Percentiles rank a stretch among this genome's conserved stretches.
Conservation (phyloP, 2,888 invertebrate species). For the Flexamia atlantica region DNA sequence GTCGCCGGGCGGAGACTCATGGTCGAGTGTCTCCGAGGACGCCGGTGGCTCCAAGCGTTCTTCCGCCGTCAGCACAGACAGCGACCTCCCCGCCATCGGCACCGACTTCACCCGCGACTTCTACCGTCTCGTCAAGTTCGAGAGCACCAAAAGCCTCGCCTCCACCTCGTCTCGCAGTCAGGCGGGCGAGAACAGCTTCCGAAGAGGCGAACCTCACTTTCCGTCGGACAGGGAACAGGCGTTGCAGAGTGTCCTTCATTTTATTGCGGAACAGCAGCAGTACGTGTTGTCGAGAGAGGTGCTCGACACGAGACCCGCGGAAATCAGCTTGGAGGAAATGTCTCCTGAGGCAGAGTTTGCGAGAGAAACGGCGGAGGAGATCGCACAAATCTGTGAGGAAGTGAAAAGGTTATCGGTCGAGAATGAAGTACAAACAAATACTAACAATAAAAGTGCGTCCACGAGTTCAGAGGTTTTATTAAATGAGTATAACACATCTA, state of each 20-base stretch:
- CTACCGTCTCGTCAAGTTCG: conserved; percentile 88
- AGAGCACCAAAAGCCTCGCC: conserved; percentile 87
- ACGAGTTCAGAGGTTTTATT: conserved; percentile 52
- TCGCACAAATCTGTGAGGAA: conserved; percentile 43
- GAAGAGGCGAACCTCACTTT: conserved; percentile 45
- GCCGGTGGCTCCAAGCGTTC: conserved; percentile 82
- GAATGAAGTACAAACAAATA: conserved; percentile 44
- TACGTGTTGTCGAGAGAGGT: conserved; percentile 81
- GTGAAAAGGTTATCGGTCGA: conserved; percentile 27
- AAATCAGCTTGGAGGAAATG: conserved; percentile 64
- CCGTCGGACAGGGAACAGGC: conserved; percentile 82
- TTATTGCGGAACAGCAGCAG: conserved; percentile 87
- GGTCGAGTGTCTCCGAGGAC: conserved; percentile 73
- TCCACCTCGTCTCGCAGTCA: conserved; percentile 76
- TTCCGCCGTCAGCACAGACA: conserved; percentile 82
- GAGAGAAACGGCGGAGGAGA: conserved; percentile 18
- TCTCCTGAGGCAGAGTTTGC: conserved; percentile 41
- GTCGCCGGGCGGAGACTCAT: conserved; percentile 80
- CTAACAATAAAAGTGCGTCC: conserved; percentile 40
- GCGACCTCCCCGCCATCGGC: conserved; percentile 78
- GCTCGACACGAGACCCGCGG: conserved; percentile 74
- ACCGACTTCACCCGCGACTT: conserved; percentile 89
- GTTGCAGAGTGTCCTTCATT: conserved; percentile 84
- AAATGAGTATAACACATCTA: conserved; percentile 55
- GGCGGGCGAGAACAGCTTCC: conserved; percentile 39